phyloP scores from a whole-genome alignment of 2,113 vertebrate species.

The Leptobrachium leishanense region DNA sequence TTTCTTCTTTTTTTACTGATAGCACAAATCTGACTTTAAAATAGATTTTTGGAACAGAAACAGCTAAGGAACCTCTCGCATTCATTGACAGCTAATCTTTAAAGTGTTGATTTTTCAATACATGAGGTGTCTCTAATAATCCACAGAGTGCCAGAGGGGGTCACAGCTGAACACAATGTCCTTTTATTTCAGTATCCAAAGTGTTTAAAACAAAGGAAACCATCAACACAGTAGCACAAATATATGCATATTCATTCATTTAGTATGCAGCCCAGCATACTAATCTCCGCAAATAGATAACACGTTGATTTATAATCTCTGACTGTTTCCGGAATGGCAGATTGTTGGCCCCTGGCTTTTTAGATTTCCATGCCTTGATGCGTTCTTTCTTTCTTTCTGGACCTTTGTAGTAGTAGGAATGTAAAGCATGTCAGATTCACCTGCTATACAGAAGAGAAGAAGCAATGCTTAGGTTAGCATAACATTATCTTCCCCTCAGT shows the following conservation, averaged over 20 bases:
- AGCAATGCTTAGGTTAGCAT: slow-evolving; percentile 16
- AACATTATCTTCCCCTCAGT: slow-evolving; percentile 12
- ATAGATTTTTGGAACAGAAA: no score
- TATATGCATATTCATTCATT: slow-evolving; percentile 57
- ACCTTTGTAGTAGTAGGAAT: slow-evolving; percentile 41
- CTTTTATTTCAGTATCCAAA: no score
- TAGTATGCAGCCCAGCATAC: slow-evolving; percentile 43
- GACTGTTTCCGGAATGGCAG: slow-evolving; percentile 56
- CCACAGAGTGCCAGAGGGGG: no score
- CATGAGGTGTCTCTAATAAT: no score
- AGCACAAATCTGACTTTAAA: no score
- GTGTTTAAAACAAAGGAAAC: slow-evolving; percentile 60
- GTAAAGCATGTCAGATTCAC: slow-evolving; percentile 50
- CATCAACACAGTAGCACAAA: slow-evolving; percentile 50
- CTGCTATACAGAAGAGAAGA: slow-evolving; percentile 37
- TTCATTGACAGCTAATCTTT: no score
- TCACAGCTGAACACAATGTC: no score
- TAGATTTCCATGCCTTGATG: slow-evolving; percentile 45
- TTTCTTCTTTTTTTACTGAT: no score
- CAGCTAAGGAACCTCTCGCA: no score
- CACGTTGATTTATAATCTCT: slow-evolving; percentile 53
- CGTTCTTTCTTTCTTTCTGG: slow-evolving; percentile 52
- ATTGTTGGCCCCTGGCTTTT: slow-evolving; percentile 56
- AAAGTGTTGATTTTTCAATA: no score
- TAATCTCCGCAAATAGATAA: slow-evolving; percentile 60